Evolutionary conservation across 2,113 vertebrate genomes (phyloP).

Genomic region (Rhombomys opimus): DNA sequence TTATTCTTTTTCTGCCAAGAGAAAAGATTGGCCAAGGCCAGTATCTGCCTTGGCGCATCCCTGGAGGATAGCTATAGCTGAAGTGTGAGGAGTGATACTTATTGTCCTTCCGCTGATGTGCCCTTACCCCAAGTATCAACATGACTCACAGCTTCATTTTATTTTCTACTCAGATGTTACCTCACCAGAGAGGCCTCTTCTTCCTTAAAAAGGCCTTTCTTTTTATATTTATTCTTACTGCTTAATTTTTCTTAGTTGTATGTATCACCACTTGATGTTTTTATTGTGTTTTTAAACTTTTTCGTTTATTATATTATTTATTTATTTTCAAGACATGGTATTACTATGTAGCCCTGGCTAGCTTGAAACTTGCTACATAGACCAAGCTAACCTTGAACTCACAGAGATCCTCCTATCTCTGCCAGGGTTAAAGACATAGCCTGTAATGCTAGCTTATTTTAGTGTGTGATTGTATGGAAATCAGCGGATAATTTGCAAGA

Average conservation of each 20-base stretch:
- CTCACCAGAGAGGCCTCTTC: neutral
- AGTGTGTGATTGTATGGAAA: neutral
- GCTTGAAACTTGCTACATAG: neutral
- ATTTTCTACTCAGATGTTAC: constrained; percentile 35
- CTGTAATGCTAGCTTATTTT: neutral
- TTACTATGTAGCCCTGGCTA: neutral
- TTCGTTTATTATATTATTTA: neutral
- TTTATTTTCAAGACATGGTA: neutral
- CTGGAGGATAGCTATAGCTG: neutral
- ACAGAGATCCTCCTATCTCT: neutral
- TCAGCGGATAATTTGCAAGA: neutral
- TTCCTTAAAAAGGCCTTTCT: neutral
- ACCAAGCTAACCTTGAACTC: neutral
- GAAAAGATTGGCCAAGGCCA: constrained; percentile 7
- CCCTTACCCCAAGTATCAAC: neutral
- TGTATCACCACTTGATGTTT: neutral
- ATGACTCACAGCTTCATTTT: constrained; percentile 40
- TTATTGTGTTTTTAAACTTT: neutral
- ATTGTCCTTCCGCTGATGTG: constrained; percentile 32
- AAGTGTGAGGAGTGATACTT: constrained; percentile 8
- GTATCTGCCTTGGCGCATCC: constrained; percentile 12
- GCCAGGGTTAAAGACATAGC: neutral
- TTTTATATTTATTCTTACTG: neutral
- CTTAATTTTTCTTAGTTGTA: constrained; percentile 51
- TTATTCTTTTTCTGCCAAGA: constrained; percentile 55